These are phyloP conservation scores for Lypha dubia DNA, from an alignment of 2,888 invertebrate genomes.

Conservation along the genomic window DNA sequence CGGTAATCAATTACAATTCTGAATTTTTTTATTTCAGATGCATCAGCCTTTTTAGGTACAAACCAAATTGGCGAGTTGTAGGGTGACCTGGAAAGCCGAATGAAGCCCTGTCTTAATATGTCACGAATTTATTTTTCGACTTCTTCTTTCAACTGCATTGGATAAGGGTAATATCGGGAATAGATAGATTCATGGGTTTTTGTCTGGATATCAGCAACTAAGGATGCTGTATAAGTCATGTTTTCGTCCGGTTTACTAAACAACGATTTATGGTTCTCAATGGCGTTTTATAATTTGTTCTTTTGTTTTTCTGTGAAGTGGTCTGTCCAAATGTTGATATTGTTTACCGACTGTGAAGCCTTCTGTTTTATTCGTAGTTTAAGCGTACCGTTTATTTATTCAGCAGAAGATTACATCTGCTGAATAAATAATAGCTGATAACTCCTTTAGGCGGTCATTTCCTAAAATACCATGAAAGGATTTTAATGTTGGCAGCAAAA, in stretches of 20 bases:
- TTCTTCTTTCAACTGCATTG: too few relatives aligned
- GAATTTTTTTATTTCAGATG: too few relatives aligned
- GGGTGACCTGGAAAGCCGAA: neutral
- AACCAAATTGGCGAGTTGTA: neutral
- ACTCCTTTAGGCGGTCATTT: neutral
- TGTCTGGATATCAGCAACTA: too few relatives aligned
- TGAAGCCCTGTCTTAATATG: neutral
- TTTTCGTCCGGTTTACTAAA: too few relatives aligned
- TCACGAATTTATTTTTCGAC: too few relatives aligned
- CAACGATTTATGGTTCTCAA: slow-evolving; percentile 1
- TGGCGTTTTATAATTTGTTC: neutral
- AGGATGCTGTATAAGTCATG: too few relatives aligned
- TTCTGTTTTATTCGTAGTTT: neutral
- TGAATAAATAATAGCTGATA: neutral
- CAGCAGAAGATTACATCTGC: neutral
- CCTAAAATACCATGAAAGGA: too few relatives aligned
- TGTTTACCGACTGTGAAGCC: slow-evolving; percentile 3
- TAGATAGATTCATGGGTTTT: too few relatives aligned
- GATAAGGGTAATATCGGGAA: too few relatives aligned
- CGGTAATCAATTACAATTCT: neutral
- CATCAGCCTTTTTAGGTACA: neutral
- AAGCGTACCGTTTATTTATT: neutral
- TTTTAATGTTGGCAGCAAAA: too few relatives aligned
- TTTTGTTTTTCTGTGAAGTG: neutral
- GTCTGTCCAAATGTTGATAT: neutral